Evolutionary conservation across 2,888 invertebrate genomes (phyloP).

Genomic region (Heteromurus nitidus): DNA sequence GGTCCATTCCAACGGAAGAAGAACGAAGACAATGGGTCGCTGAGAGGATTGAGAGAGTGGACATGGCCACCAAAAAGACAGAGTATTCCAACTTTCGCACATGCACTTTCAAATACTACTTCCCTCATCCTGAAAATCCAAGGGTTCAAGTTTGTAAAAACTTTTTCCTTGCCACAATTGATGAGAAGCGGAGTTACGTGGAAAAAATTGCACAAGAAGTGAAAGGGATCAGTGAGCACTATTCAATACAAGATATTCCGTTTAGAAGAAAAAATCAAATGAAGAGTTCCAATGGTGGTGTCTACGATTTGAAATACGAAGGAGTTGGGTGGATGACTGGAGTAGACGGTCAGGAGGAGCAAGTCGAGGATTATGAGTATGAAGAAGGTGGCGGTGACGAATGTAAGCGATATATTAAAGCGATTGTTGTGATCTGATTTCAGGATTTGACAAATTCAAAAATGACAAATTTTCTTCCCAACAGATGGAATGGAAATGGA

Average conservation of each 20-base stretch:
- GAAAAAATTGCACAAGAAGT: conserved; percentile 68
- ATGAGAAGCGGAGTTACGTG: conserved; percentile 67
- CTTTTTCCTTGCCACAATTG: conserved; percentile 70
- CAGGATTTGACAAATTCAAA: not conserved
- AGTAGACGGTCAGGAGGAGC: conserved; percentile 31
- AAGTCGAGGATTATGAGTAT: conserved; percentile 32
- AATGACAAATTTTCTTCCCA: not conserved
- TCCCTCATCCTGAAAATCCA: conserved; percentile 68
- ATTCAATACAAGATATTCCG: conserved; percentile 65
- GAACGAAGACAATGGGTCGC: conserved; percentile 66
- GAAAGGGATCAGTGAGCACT: conserved; percentile 65
- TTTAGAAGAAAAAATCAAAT: conserved; percentile 66
- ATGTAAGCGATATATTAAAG: too few species aligned
- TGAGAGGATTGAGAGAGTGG: conserved; percentile 65
- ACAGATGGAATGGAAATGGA: conserved; percentile 53
- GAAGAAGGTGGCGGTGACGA: conserved; percentile 34
- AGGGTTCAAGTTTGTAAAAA: conserved; percentile 70
- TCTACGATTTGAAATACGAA: conserved; percentile 22
- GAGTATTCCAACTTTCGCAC: conserved; percentile 70
- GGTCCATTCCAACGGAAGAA: conserved; percentile 64
- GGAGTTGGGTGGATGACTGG: conserved; percentile 66
- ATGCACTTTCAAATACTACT: conserved; percentile 70
- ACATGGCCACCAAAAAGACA: conserved; percentile 70
- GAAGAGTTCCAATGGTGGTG: conserved; percentile 50
- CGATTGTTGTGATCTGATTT: not conserved